phyloP scores from a whole-genome alignment of 1,140 invertebrate species.

The Drusus annulatus region DNA sequence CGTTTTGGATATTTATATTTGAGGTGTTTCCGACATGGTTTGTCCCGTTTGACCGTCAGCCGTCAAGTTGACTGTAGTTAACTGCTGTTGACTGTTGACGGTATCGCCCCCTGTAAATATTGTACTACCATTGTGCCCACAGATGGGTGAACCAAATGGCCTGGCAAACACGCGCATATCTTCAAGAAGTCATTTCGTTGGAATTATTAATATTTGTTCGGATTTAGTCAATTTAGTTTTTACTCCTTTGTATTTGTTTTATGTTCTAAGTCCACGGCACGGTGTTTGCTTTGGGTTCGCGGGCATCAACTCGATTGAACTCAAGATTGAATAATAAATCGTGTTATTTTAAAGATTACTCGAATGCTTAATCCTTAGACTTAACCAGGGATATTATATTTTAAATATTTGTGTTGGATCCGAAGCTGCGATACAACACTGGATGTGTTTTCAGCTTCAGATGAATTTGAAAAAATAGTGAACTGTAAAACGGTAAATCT shows the following conservation, averaged over 20 bases:
- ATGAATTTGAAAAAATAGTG: too few relatives aligned
- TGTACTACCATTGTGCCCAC: slow-evolving; percentile 9
- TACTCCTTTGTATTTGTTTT: neutral
- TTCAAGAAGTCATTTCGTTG: slow-evolving; percentile 3
- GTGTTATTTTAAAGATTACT: too few relatives aligned
- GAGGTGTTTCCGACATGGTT: neutral
- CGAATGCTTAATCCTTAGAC: too few relatives aligned
- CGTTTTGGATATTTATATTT: neutral
- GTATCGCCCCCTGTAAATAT: slow-evolving; percentile 7
- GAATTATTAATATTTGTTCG: slow-evolving; percentile 21
- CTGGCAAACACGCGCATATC: neutral
- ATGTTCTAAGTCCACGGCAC: neutral
- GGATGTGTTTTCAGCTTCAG: too few relatives aligned
- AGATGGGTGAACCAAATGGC: slow-evolving; percentile 22
- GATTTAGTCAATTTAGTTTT: slow-evolving; percentile 34
- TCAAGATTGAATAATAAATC: too few relatives aligned
- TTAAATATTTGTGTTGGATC: too few relatives aligned
- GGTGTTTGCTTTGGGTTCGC: neutral
- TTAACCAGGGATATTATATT: too few relatives aligned
- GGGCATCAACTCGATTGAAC: neutral
- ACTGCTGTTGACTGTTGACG: neutral
- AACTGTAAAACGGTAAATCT: too few relatives aligned
- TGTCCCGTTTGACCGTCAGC: neutral
- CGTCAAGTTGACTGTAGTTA: neutral
- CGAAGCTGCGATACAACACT: too few relatives aligned